Conservation (phyloP, 2,888 invertebrate genomes). For the Danaus chrysippus region DNA sequence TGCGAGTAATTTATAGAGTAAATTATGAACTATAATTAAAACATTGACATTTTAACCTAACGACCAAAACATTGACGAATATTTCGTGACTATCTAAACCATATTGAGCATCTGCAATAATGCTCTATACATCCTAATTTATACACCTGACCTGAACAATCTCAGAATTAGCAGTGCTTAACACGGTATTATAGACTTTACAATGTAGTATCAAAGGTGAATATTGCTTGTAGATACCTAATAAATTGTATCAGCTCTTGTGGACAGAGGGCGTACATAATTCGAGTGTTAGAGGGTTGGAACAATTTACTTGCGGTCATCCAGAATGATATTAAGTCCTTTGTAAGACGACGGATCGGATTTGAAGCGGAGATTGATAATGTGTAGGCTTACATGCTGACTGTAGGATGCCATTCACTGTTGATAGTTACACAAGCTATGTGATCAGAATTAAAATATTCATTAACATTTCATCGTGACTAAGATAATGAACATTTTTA, state of each 20-base stretch:
- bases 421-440: too few relatives aligned
- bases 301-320: constrained; percentile 32
- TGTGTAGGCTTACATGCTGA: constrained; percentile 1
- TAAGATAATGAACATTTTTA: too few relatives aligned
- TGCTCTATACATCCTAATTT: constrained; percentile 24
- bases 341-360: constrained; percentile 27
- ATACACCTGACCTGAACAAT: constrained; percentile 25
- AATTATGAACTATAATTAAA: not conserved
- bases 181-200: constrained; percentile 11
- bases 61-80: constrained; percentile 3
- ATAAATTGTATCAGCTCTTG: constrained; percentile 20
- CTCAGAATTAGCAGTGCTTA: not conserved
- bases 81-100: constrained; percentile 4
- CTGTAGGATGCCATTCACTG: not conserved
- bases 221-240: constrained; percentile 14
- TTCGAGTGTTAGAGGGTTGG: constrained; percentile 23
- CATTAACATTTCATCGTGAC: too few relatives aligned
- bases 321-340: constrained; percentile 30
- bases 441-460: too few relatives aligned
- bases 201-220: not conserved
- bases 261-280: constrained; percentile 37
- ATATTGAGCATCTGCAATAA: not conserved
- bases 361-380: constrained; percentile 7
- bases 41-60: not conserved
- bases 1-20: too few relatives aligned